Percentiles rank a stretch among this genome's conserved stretches.
Evolutionary conservation across 2,797 vertebrate species (phyloP).

Genomic region (Borostomias antarcticus): DNA sequence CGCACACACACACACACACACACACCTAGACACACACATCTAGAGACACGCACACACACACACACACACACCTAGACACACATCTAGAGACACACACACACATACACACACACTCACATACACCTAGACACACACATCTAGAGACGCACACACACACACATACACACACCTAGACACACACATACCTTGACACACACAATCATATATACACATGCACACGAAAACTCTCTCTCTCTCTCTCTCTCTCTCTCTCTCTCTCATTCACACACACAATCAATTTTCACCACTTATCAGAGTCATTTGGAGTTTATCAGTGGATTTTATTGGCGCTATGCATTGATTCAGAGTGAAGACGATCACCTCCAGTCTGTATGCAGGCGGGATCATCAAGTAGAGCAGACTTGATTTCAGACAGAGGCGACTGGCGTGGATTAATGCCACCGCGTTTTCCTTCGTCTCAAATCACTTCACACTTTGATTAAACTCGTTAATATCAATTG

Average conservation of each 20-base stretch:
- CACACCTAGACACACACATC: constrained; percentile 30
- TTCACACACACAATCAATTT: constrained; percentile 61
- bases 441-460: no score
- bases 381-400: neutral
- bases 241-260: neutral
- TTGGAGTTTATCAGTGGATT: constrained; percentile 57
- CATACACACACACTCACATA: neutral
- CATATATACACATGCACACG: no score
- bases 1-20: neutral
- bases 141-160: constrained; percentile 18
- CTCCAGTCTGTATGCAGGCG: neutral
- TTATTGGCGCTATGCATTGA: constrained; percentile 50
- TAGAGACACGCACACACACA: constrained; percentile 10
- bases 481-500: neutral
- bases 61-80: constrained; percentile 35
- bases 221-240: constrained; percentile 23
- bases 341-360: constrained; percentile 5
- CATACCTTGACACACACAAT: constrained; percentile 18
- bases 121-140: constrained; percentile 32
- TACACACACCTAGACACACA: constrained; percentile 31
- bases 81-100: constrained; percentile 17
- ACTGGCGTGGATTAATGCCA: no score
- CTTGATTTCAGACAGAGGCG: neutral
- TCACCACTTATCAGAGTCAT: constrained; percentile 53
- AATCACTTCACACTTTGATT: neutral